These are phyloP conservation scores for Odobenus rosmarus DNA, from an alignment of 2,113 vertebrate genomes.

Conservation along the genomic window DNA sequence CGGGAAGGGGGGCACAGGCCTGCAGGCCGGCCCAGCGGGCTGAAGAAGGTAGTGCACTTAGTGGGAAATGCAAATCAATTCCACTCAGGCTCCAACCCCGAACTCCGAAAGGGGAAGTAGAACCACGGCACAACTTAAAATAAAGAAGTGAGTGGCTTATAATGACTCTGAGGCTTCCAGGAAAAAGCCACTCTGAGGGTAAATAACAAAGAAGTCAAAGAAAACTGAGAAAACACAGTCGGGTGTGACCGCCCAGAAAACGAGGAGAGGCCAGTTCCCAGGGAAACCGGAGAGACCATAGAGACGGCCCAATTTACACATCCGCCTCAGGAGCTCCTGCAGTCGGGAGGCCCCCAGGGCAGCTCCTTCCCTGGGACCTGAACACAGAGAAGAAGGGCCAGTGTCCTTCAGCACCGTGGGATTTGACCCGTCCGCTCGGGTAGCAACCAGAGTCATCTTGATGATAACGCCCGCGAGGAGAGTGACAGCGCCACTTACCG, in stretches of 20 bases:
- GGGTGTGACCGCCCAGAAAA: background rate
- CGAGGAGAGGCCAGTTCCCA: background rate
- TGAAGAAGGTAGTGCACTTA: background rate
- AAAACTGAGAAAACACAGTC: background rate
- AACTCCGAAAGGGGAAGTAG: slow-evolving; percentile 62
- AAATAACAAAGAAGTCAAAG: slow-evolving; percentile 56
- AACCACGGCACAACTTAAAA: slow-evolving; percentile 53
- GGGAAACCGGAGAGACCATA: background rate
- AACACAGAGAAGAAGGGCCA: background rate
- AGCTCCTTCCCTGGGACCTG: background rate
- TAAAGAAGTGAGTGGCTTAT: slow-evolving; percentile 63
- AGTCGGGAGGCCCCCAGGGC: background rate
- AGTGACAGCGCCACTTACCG: fast-evolving
- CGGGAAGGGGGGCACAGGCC: background rate
- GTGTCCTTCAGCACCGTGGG: background rate
- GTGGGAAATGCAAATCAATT: slow-evolving; percentile 66
- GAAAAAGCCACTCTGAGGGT: slow-evolving; percentile 69
- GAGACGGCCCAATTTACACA: fast-evolving
- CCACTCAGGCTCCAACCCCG: background rate
- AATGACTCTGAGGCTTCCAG: slow-evolving; percentile 64
- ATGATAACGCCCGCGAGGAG: fast-evolving
- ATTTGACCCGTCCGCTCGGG: background rate
- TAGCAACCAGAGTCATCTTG: background rate
- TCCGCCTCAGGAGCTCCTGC: background rate
- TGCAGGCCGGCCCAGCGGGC: background rate